Evolutionary conservation across 2,797 vertebrate genomes (phyloP).

Genomic region (Echiichthys vipera): DNA sequence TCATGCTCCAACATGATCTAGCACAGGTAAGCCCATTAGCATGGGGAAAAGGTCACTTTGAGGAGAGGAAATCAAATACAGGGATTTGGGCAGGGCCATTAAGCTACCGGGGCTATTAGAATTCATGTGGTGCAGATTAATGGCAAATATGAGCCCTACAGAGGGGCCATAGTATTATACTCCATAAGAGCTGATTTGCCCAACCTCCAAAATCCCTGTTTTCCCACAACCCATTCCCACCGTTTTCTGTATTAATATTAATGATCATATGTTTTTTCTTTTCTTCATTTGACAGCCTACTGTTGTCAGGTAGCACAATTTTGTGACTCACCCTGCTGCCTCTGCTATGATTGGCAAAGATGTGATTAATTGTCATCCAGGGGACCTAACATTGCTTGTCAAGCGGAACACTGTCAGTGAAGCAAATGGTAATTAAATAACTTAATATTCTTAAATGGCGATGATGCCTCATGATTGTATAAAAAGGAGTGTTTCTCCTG

Average conservation of each 20-base stretch:
- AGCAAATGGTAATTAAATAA: conserved; percentile 39
- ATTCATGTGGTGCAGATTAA: conserved; percentile 85
- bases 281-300: conserved; percentile 63
- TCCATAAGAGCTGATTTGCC: conserved; percentile 82
- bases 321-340: conserved; percentile 61
- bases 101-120: conserved; percentile 83
- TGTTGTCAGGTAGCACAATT: conserved; percentile 65
- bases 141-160: conserved; percentile 82
- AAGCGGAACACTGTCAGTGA: conserved; percentile 40
- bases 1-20: conserved; percentile 78
- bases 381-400: conserved; percentile 36
- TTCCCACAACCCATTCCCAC: conserved; percentile 68
- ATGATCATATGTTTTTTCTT: conserved; percentile 72
- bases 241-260: conserved; percentile 81
- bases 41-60: conserved; percentile 85
- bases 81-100: conserved; percentile 84
- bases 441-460: conserved; percentile 42
- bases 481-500: conserved; percentile 10
- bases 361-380: conserved; percentile 65
- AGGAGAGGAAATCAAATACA: conserved; percentile 86
- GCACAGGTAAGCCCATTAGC: conserved; percentile 84
- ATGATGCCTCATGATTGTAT: conserved; percentile 25
- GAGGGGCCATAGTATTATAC: conserved; percentile 82
- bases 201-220: conserved; percentile 76
- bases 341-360: conserved; percentile 54